Percentiles rank a stretch among this genome's conserved stretches.
Evolutionary conservation across 2,888 invertebrate genomes (phyloP).

Genomic region (Philaethria dido): DNA sequence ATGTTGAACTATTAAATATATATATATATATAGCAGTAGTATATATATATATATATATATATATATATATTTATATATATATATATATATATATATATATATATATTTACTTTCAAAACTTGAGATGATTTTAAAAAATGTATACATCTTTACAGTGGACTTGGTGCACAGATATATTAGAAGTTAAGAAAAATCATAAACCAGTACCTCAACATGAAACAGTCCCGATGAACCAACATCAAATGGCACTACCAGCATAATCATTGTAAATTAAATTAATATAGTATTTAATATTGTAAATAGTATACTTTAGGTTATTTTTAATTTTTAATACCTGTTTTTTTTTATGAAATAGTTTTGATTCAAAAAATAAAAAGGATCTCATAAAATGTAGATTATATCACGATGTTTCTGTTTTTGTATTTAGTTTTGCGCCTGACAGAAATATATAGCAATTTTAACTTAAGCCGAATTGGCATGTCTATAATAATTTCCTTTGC

Average conservation of each 20-base stretch:
- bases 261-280: neutral
- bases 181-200: conserved; percentile 56
- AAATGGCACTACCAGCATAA: conserved; percentile 42
- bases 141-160: conserved; percentile 60
- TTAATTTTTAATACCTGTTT: neutral
- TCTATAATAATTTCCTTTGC: too few species aligned
- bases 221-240: conserved; percentile 45
- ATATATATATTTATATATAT: too few species aligned
- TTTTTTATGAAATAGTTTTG: neutral
- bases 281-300: neutral
- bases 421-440: neutral
- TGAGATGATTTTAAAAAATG: too few species aligned
- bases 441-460: neutral
- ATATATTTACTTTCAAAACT: too few species aligned
- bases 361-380: conserved; percentile 1
- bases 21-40: too few species aligned
- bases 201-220: conserved; percentile 59
- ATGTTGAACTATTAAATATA: too few species aligned
- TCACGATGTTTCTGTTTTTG: neutral
- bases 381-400: conserved; percentile 6
- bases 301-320: neutral
- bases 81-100: too few species aligned
- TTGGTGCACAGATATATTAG: conserved; percentile 67
- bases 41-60: too few species aligned
- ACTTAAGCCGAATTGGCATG: neutral